A percentile compares a stretch with the other conserved stretches of the same genome.
These are phyloP conservation scores for Dendrophyllia cribrosa DNA, from an alignment of 64 coral and sea anemone genomes.

Conservation along the genomic window DNA sequence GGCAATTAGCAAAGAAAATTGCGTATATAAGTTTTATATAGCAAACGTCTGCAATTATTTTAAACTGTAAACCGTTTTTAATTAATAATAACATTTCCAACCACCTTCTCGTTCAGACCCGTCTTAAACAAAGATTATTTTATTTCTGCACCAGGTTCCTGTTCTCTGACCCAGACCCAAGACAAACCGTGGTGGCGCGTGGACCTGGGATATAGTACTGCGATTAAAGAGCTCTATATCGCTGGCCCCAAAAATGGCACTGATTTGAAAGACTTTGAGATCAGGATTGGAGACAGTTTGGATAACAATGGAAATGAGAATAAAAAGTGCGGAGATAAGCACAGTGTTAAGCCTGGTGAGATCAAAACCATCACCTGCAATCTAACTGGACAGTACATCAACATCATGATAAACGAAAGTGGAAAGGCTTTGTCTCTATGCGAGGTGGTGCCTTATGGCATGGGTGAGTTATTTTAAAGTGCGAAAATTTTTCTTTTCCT, in stretches of 20 bases:
- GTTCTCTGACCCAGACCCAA: slow-evolving; percentile 64
- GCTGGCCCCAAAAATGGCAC: slow-evolving; percentile 67
- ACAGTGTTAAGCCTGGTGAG: slow-evolving; percentile 74
- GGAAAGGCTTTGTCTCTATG: slow-evolving; percentile 69
- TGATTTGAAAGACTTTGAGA: slow-evolving; percentile 80
- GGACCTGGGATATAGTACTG: slow-evolving; percentile 68
- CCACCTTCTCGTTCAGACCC: no score
- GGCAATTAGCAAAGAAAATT: no score
- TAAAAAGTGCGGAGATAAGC: slow-evolving; percentile 85
- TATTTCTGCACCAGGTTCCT: slow-evolving; percentile 42
- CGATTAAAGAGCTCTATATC: slow-evolving; percentile 86
- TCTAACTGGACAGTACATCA: slow-evolving; percentile 82
- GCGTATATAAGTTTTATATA: no score
- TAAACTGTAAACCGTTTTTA: no score
- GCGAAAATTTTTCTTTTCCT: not conserved
- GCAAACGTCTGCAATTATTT: no score
- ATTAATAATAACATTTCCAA: no score
- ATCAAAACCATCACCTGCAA: slow-evolving; percentile 84
- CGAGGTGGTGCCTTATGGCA: slow-evolving; percentile 91
- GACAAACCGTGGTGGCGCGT: slow-evolving; percentile 84
- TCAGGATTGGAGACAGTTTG: slow-evolving; percentile 80
- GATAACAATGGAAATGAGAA: slow-evolving; percentile 77
- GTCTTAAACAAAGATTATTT: no score
- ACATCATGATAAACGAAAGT: slow-evolving; percentile 64
- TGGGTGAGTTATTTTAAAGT: slow-evolving; percentile 58